phyloP scores from a whole-genome alignment of 2,113 vertebrate genomes.

The Cyanoderma ruficeps region DNA sequence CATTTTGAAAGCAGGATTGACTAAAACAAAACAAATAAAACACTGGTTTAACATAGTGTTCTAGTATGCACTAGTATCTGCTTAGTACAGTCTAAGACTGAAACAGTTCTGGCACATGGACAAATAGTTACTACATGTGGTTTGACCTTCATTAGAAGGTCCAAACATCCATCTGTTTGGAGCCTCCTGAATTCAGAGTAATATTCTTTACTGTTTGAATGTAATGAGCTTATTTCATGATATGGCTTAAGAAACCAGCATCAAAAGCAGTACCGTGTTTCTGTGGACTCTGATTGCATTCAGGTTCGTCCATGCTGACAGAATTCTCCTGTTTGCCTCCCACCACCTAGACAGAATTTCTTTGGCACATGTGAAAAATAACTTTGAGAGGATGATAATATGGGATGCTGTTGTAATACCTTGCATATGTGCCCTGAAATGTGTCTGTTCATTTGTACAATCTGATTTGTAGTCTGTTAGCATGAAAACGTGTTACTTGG shows the following conservation, averaged over 20 bases:
- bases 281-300: background rate
- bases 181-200: background rate
- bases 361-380: background rate
- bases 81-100: background rate
- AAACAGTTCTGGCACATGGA: background rate
- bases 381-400: background rate
- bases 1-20: background rate
- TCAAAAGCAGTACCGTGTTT: background rate
- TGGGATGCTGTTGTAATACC: background rate
- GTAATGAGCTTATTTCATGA: background rate
- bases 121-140: background rate
- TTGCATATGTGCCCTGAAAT: background rate
- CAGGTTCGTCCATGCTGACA: background rate
- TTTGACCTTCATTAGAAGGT: background rate
- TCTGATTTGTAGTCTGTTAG: background rate
- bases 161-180: background rate
- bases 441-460: background rate
- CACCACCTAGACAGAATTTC: background rate
- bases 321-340: background rate
- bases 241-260: background rate
- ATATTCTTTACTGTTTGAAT: background rate
- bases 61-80: background rate
- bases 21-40: background rate
- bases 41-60: background rate
- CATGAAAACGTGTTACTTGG: background rate